phyloP scores from a whole-genome alignment of 1,140 invertebrate species.

The Rhynchophorus ferrugineus region DNA sequence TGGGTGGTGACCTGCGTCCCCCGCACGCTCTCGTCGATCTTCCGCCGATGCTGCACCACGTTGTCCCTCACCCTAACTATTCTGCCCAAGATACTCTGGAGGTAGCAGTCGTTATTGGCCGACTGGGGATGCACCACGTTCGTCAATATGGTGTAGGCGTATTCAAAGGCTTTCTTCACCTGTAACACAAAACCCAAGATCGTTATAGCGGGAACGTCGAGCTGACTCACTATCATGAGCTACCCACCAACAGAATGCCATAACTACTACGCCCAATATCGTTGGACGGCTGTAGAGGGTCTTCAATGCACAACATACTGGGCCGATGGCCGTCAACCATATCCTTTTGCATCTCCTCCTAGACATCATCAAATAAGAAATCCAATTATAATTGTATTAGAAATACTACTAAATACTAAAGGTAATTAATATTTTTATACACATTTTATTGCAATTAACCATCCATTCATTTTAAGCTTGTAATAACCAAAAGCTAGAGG shows the following conservation, averaged over 20 bases:
- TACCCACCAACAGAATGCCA: constrained; percentile 53
- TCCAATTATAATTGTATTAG: background rate
- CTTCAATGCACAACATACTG: constrained; percentile 92
- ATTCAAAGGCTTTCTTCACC: constrained; percentile 93
- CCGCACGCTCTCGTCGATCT: constrained; percentile 40
- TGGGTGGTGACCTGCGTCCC: constrained; percentile 6
- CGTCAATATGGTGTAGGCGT: constrained; percentile 80
- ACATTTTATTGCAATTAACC: too few species aligned
- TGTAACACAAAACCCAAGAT: constrained; percentile 46
- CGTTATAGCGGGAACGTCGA: background rate
- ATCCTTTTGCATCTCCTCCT: constrained; percentile 80
- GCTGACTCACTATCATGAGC: background rate
- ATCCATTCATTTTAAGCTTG: too few species aligned
- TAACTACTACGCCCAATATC: constrained; percentile 97
- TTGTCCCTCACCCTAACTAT: constrained; percentile 90
- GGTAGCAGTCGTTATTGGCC: constrained; percentile 46
- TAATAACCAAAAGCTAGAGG: too few species aligned
- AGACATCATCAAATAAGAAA: background rate
- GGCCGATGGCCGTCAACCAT: constrained; percentile 91
- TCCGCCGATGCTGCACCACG: constrained; percentile 82
- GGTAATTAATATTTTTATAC: too few species aligned
- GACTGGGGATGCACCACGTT: constrained; percentile 69
- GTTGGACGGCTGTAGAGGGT: constrained; percentile 91
- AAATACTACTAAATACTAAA: background rate
- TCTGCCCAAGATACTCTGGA: constrained; percentile 70